Conservation (phyloP, 2,113 vertebrate species). For the Fregetta grallaria region DNA sequence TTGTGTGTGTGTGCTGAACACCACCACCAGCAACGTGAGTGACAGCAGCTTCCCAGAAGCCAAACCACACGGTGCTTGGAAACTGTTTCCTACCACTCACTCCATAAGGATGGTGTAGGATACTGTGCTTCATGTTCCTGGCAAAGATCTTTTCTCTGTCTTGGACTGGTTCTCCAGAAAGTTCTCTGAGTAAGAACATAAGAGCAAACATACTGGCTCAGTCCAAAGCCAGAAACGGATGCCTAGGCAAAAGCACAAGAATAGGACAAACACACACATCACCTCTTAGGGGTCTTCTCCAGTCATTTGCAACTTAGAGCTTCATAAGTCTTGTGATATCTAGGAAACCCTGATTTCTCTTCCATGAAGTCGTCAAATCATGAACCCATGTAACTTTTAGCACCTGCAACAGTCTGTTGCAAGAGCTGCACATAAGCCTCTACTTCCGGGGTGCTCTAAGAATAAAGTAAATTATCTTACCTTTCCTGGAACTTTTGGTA, state of each 20-base stretch:
- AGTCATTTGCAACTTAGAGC: background rate
- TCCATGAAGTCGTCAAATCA: background rate
- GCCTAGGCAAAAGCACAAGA: background rate
- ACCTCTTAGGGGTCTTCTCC: background rate
- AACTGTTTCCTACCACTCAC: background rate
- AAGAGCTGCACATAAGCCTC: background rate
- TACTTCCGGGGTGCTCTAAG: background rate
- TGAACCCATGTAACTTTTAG: background rate
- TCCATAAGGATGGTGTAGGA: background rate
- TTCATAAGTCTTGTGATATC: background rate
- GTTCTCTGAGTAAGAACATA: background rate
- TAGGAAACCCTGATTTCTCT: background rate
- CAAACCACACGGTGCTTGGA: background rate
- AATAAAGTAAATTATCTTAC: background rate
- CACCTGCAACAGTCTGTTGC: background rate
- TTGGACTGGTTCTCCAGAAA: background rate
- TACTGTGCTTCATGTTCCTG: background rate
- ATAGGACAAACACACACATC: background rate
- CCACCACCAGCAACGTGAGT: background rate
- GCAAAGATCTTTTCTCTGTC: background rate
- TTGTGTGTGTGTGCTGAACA: background rate
- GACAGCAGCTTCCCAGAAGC: background rate
- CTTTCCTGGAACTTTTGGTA: background rate
- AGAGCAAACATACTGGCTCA: background rate
- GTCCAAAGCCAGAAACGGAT: background rate